Evolutionary conservation across 2,113 vertebrate species (phyloP).

Genomic region (Alouatta palliata): DNA sequence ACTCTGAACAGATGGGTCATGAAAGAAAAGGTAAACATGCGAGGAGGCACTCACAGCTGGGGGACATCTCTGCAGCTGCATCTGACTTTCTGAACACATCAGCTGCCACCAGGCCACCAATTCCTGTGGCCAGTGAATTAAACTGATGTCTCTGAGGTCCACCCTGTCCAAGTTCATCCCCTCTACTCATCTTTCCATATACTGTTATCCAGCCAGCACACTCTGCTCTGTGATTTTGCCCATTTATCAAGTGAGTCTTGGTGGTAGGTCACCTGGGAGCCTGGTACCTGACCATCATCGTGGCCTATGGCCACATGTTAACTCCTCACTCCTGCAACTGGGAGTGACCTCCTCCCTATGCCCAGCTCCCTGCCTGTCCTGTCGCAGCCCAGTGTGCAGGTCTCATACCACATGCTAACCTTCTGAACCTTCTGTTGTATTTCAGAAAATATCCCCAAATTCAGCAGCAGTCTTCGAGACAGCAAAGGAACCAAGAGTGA

Average conservation of each 20-base stretch:
- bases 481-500: background rate
- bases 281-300: background rate
- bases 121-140: background rate
- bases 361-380: background rate
- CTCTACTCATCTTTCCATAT: background rate
- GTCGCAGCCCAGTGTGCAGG: rapidly evolving
- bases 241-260: rapidly evolving
- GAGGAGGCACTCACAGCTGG: background rate
- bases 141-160: background rate
- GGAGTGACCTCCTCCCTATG: background rate
- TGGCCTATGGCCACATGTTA: rapidly evolving
- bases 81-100: background rate
- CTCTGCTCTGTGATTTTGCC: rapidly evolving
- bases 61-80: background rate
- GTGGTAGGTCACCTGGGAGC: rapidly evolving
- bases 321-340: background rate
- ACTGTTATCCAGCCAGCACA: rapidly evolving
- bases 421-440: background rate
- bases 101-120: background rate
- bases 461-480: background rate
- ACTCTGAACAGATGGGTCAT: background rate
- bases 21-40: background rate
- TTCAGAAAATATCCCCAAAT: background rate
- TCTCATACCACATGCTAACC: background rate
- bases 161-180: background rate